Base-by-base conservation (phyloP, 2,888 invertebrate genomes). In the Ennomos erosarius region DNA sequence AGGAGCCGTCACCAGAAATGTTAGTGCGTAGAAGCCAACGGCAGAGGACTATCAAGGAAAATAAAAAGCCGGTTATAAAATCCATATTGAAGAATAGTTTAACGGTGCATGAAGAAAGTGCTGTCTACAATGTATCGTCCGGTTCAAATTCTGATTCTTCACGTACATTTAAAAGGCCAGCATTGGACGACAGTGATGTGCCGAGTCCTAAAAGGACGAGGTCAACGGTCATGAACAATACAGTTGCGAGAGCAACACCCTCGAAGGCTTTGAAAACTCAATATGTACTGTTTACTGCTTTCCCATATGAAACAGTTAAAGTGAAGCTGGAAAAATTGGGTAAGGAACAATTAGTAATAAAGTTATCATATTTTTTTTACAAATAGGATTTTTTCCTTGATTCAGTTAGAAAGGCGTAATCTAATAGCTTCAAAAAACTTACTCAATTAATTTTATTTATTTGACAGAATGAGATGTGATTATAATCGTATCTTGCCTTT, bases 221-320 rank as follows among this genome's bases (percentile, higher is more conserved):
- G 36, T 69, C 77, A n/a, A 54, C 50, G 0, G 39, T 13, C 2
- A 55, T 39, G 4, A 71, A 53, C 39, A 73, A 63, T 38, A 58
- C 68, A 8, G 71, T 71, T 1, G 56, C 73, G 6, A 75, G 81
- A 55, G 69, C 82, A 4, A 81, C 82, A 0, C 76, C 87, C 0
- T 74, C 79, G 1, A 74, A 79, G 44, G 63, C 60, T 8, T 52
- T 63, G 36, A 78, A 75, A 33, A 81, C 75, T 0, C 88, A 87
- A 4, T 66, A 76, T 58, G 87, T 92, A 0, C 65, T 91, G 38
- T 87, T 90, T 51, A 90, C 91, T 0, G 88, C 89, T 0, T 90
- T 90, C 55, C 81, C 88, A 1, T 70, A 69, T 54, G 79, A 84
- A 35, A 82, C 84, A 67, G 84, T 88, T 4, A 84, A 76, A 57